Base-by-base conservation (phyloP, 2,797 vertebrate species). In the Columba guinea region DNA sequence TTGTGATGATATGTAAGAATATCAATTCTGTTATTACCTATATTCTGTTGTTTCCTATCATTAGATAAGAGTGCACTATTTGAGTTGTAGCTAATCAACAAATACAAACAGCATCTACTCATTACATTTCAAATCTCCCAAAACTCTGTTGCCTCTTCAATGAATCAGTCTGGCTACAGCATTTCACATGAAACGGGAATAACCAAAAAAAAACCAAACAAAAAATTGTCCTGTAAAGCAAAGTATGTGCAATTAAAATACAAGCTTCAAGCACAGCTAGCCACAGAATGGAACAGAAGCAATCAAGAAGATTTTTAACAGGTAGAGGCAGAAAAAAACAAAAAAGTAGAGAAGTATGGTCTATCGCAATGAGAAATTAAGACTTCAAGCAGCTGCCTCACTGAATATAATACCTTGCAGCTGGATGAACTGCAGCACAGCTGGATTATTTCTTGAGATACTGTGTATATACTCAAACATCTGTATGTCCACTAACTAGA, bases 391-490 rank as follows among this genome's bases (percentile, higher is more conserved):
- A 94, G 89, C 63, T 91, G 84, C 46, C n/a, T 89, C 41, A n/a
- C 0, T 34, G 77, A 56, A 67, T 59, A 52, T 62, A 94, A 90
- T 80, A 65, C 37, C 39, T 58, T 58, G 19, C 84, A 94, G 65
- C 67, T 87, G 80, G 63, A 58, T 46, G 78, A 93, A 77, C 27
- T 81, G 71, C 84, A 87, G 83, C 51, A 90, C 96, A 96, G 95
- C 85, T 97, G 93, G 78, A 59, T 83, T 81, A 56, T 41, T 88
- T 92, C 70, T 60, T 46, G 62, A 79, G 76, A 77, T 75, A 39
- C 22, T 37, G 14, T 74, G 26, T 52, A 51, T 24, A 84, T 28
- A 78, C 35, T 37, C 81, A 60, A 86, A 32, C 41, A 86, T 67
- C 55, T 82, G 48, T 34, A 49, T 35, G 63, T 23, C 68, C 69